Conservation (phyloP, 2,888 invertebrate species). For the Drosophila dives region DNA sequence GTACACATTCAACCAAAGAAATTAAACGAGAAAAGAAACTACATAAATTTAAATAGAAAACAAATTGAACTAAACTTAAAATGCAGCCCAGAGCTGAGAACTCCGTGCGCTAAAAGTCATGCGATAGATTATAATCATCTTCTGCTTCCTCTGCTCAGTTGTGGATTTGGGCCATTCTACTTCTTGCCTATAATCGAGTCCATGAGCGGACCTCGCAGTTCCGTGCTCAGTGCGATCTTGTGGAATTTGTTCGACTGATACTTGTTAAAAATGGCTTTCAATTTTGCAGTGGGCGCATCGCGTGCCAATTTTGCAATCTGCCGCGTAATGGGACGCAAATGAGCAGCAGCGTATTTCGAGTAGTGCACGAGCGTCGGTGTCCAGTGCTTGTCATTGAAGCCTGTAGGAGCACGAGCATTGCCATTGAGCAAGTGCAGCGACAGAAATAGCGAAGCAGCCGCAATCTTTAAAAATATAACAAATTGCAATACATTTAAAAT, state of each 20-base stretch:
- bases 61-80: constrained; percentile 70
- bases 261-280: constrained; percentile 89
- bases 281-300: constrained; percentile 89
- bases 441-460: constrained; percentile 82
- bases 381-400: constrained; percentile 87
- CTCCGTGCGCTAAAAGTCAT: constrained; percentile 22
- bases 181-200: constrained; percentile 77
- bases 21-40: constrained; percentile 50
- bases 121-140: background rate
- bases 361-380: constrained; percentile 90
- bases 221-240: constrained; percentile 88
- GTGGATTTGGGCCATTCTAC: constrained; percentile 13
- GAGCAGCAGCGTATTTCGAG: constrained; percentile 89
- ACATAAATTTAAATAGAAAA: constrained; percentile 71
- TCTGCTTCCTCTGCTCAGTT: background rate
- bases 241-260: constrained; percentile 87
- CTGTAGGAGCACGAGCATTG: constrained; percentile 66
- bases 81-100: constrained; percentile 26
- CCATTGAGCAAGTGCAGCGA: constrained; percentile 82
- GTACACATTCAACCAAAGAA: constrained; percentile 31
- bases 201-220: constrained; percentile 85
- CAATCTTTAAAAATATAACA: constrained; percentile 73
- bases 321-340: constrained; percentile 89
- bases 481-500: background rate
- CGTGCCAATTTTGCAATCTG: constrained; percentile 89